Evolutionary conservation across 2,888 invertebrate species (phyloP).

Genomic region (Oligia strigilis): DNA sequence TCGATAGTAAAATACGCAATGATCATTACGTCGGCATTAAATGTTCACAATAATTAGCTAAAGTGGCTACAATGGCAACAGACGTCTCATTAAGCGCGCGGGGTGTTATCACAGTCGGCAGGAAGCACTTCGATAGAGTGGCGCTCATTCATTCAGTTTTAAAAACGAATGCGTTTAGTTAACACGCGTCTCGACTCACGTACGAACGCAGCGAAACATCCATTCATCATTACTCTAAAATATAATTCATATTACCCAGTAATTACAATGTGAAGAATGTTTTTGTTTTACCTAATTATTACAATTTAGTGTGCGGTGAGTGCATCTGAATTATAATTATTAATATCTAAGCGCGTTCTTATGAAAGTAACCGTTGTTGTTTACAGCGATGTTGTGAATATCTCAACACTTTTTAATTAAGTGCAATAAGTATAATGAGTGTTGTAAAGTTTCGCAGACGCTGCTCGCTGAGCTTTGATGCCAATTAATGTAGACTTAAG

Average conservation of each 20-base stretch:
- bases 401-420: constrained; percentile 65
- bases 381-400: constrained; percentile 50
- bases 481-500: constrained; percentile 58
- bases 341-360: constrained; percentile 39
- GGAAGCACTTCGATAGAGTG: constrained; percentile 80
- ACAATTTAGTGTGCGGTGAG: constrained; percentile 62
- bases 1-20: constrained; percentile 61
- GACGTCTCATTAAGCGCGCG: constrained; percentile 72
- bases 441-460: constrained; percentile 60
- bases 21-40: constrained; percentile 61
- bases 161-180: constrained; percentile 78
- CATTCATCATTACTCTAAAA: constrained; percentile 54
- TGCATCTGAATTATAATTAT: constrained; percentile 45
- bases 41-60: constrained; percentile 68
- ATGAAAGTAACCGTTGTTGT: constrained; percentile 46
- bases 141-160: constrained; percentile 84
- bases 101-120: constrained; percentile 82
- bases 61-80: constrained; percentile 68
- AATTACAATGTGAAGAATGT: constrained; percentile 63
- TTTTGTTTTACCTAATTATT: constrained; percentile 64
- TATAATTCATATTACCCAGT: constrained; percentile 50
- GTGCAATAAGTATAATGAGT: constrained; percentile 63
- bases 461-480: constrained; percentile 57
- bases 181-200: constrained; percentile 74
- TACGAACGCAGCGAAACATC: constrained; percentile 39